A percentile compares a stretch with the other conserved stretches of the same genome.
Conservation (phyloP, 53 echinoderm and acorn worm species). For the Zoroaster sp. region DNA sequence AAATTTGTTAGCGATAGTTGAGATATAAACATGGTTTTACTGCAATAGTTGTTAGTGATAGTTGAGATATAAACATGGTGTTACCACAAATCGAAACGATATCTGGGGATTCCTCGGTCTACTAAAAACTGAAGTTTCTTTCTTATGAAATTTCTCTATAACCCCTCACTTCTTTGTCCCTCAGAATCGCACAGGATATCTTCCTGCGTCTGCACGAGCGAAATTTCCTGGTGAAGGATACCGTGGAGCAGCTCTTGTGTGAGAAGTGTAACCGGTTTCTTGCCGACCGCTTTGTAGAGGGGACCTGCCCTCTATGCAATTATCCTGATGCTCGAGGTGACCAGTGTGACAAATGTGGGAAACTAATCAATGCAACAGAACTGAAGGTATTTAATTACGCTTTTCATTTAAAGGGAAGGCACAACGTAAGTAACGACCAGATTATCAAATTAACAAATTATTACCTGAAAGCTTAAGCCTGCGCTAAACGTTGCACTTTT, state of each 20-base stretch:
- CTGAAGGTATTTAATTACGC: constrained; percentile 80
- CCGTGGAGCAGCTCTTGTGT: constrained; percentile 91
- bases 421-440: too few relatives aligned
- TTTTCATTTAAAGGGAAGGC: too few relatives aligned
- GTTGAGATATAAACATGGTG: too few relatives aligned
- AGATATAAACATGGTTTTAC: too few relatives aligned
- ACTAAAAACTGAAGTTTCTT: too few relatives aligned
- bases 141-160: background rate
- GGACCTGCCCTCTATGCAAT: constrained; percentile 88
- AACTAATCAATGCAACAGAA: constrained; percentile 95
- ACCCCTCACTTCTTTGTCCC: background rate
- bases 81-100: background rate
- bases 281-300: constrained; percentile 97
- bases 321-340: constrained; percentile 97
- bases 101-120: too few relatives aligned
- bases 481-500: too few relatives aligned
- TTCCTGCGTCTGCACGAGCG: constrained; percentile 84
- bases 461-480: too few relatives aligned
- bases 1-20: too few relatives aligned
- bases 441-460: too few relatives aligned
- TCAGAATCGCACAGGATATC: constrained; percentile 96
- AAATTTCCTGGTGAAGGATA: constrained; percentile 68
- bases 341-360: constrained; percentile 98
- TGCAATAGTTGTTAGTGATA: too few relatives aligned
- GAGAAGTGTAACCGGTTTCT: constrained; percentile 83